Evolutionary conservation across 1,140 invertebrate genomes (phyloP), one percentile per base, ranked within the genome.

Genomic region (Adoxophyes honmai): DNA sequence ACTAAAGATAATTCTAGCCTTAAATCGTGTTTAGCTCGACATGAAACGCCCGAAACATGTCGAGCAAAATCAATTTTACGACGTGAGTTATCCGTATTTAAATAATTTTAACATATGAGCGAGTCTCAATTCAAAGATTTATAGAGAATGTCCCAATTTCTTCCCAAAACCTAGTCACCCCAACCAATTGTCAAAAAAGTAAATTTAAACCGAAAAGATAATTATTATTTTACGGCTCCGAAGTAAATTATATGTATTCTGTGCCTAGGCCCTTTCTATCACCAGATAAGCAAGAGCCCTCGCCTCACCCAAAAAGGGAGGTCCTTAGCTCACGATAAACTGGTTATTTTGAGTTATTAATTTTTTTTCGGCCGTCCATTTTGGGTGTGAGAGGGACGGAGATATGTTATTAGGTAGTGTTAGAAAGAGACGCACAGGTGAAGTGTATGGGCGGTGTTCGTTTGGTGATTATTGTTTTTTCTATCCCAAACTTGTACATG

Each of bases 361-460:
- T 34, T 42, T 44, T 16, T 36, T 33, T 56, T 44, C 34, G 55
- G 44, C 70, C 68, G 73, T 75, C 42, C 42, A 48, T 72, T 78
- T 76, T 59, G 55, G 11, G 73, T 34, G 63, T 5, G 69, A 76
- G 34, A 53, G 64, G 66, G 64, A 73, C 11, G n/a, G 64, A 0
- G 18, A 42, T 59, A 67, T 64, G 59, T 57, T 70, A 48, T 70
- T 72, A 69, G 54, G 10, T 18, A 14, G 39, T 51, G 69, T 48
- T 62, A 64, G 68, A 78, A 34, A 57, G 64, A 55, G 70, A 74
- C 15, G 44, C 18, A 28, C 11, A 37, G 38, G 55, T 39, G 38
- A 33, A 34, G 60, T 51, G 53, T 59, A 54, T 60, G 63, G 68
- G 68, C 68, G 65, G 65, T 52, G 44, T 62, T 60, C 42, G 39